These are phyloP conservation scores for Philypnodon macrostomus DNA, from an alignment of 2,797 vertebrate genomes.

Conservation along the genomic window DNA sequence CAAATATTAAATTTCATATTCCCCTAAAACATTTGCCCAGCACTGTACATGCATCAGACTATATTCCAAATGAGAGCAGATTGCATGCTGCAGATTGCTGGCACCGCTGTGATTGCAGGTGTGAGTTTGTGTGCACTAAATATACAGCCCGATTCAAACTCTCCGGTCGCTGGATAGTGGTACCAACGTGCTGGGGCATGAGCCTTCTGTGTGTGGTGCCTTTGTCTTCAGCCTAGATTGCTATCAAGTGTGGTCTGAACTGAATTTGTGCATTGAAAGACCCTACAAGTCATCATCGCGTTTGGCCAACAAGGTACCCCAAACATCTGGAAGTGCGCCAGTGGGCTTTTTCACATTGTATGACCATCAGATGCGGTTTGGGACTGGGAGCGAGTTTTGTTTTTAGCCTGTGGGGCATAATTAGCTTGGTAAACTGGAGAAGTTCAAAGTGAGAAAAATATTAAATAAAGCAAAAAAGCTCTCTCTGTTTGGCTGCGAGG, in stretches of 20 bases:
- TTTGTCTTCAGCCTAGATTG: slow-evolving; percentile 24
- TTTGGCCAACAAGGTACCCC: not conserved
- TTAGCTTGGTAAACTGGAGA: slow-evolving; percentile 11
- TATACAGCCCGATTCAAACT: slow-evolving; percentile 24
- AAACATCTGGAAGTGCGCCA: slow-evolving; percentile 1
- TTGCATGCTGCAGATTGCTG: slow-evolving; percentile 46
- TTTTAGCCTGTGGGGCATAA: slow-evolving; percentile 5
- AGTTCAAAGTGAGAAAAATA: slow-evolving; percentile 15
- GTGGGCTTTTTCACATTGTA: slow-evolving; percentile 9
- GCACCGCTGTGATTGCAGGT: slow-evolving; percentile 54
- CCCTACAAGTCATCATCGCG: slow-evolving; percentile 1
- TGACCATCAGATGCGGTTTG: slow-evolving; percentile 12
- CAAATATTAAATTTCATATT: too few species aligned
- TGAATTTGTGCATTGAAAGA: slow-evolving; percentile 7
- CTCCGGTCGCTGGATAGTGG: slow-evolving; percentile 19
- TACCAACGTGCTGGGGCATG: slow-evolving; percentile 49
- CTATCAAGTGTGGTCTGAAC: slow-evolving; percentile 20
- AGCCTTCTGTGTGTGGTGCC: slow-evolving; percentile 24
- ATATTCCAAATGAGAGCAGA: slow-evolving; percentile 40
- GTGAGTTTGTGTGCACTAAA: slow-evolving; percentile 40
- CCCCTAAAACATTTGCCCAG: too few species aligned
- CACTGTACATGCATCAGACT: not conserved
- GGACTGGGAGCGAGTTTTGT: slow-evolving; percentile 8
- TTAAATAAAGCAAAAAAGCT: slow-evolving; percentile 17
- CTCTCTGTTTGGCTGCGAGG: slow-evolving; percentile 6